Conservation (phyloP, 2,888 invertebrate species). For the Drosophila lutescens region DNA sequence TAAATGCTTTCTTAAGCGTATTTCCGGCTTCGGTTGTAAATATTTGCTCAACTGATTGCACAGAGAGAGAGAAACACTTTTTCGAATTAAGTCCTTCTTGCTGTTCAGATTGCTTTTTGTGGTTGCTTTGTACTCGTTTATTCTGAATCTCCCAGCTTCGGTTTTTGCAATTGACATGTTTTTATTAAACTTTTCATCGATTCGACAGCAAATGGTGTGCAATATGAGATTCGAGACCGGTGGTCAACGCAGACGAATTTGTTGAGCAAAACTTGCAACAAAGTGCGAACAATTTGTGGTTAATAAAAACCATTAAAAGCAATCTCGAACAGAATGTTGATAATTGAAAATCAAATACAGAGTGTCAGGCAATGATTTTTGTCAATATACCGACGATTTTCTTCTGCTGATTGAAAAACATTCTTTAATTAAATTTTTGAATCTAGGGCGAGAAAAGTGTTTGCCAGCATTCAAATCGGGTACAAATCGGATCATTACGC, state of each 20-base stretch:
- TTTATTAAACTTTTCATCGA: slow-evolving; percentile 31
- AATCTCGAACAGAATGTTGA: background rate
- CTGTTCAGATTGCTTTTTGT: slow-evolving; percentile 30
- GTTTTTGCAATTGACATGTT: slow-evolving; percentile 18
- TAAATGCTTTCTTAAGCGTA: slow-evolving; percentile 58
- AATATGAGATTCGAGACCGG: slow-evolving; percentile 20
- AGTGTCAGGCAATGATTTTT: background rate
- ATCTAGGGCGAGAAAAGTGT: slow-evolving; percentile 45
- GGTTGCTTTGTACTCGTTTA: slow-evolving; percentile 22
- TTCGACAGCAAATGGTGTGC: slow-evolving; percentile 27
- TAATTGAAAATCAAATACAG: slow-evolving; percentile 13
- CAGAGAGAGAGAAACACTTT: slow-evolving; percentile 23
- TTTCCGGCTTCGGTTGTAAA: slow-evolving; percentile 49
- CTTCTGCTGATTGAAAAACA: slow-evolving; percentile 6
- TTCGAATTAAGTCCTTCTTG: slow-evolving; percentile 33
- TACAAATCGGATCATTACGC: slow-evolving; percentile 63
- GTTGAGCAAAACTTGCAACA: slow-evolving; percentile 12
- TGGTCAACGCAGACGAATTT: slow-evolving; percentile 6
- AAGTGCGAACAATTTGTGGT: slow-evolving; percentile 44
- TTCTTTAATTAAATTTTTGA: slow-evolving; percentile 64
- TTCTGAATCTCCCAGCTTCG: background rate
- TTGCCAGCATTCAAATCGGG: slow-evolving; percentile 25
- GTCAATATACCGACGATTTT: background rate
- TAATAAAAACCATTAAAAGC: slow-evolving; percentile 34
- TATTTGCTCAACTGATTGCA: slow-evolving; percentile 44